These are phyloP conservation scores for Sipha flava DNA, from an alignment of 1,140 invertebrate species.

Conservation along the genomic window DNA sequence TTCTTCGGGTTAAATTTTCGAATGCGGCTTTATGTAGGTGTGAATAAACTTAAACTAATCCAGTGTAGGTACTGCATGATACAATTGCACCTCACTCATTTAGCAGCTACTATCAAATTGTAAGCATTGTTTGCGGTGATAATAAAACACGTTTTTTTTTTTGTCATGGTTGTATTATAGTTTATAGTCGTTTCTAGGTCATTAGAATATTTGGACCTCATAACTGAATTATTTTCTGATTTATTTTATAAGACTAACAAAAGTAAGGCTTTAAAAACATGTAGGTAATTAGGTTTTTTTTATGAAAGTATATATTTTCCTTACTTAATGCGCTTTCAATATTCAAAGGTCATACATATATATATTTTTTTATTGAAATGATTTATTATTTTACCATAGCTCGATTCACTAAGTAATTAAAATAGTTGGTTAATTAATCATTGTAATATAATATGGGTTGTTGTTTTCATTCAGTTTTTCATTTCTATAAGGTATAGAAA, in stretches of 20 bases:
- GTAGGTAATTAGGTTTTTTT: not conserved
- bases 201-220: conserved; percentile 1
- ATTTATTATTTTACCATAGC: not conserved
- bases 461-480: not conserved
- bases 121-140: conserved; percentile 2
- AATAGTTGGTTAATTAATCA: not conserved
- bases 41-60: conserved; percentile 16
- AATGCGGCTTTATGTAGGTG: conserved; percentile 1
- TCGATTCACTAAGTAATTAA: not conserved
- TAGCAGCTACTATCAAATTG: not conserved
- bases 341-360: not conserved
- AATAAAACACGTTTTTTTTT: conserved; percentile 31
- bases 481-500: too few relatives aligned
- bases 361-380: not conserved
- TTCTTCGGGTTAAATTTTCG: too few relatives aligned
- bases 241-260: not conserved
- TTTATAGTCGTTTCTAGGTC: conserved; percentile 1
- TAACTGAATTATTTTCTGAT: not conserved
- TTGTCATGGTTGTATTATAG: conserved; percentile 7
- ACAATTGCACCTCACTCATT: not conserved
- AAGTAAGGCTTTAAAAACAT: not conserved
- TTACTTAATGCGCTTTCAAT: not conserved
- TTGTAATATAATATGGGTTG: not conserved
- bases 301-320: not conserved
- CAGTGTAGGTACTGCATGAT: not conserved